Percentiles rank a stretch among this genome's conserved stretches.
Conservation (phyloP, 2,888 invertebrate species). For the Pseudeuparius sepicola region DNA sequence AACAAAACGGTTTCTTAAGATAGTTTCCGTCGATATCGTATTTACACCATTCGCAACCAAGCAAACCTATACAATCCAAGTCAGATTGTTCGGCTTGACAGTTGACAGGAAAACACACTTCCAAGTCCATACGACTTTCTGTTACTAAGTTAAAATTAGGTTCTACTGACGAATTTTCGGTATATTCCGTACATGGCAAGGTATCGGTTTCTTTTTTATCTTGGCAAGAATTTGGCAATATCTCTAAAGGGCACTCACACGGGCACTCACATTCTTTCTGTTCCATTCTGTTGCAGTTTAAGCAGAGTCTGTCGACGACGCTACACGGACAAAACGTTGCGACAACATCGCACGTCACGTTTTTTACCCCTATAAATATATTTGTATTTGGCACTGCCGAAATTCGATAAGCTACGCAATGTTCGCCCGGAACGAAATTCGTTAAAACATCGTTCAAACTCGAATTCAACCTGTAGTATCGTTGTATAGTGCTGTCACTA, state of each 20-base stretch:
- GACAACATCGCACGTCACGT: slow-evolving; percentile 72
- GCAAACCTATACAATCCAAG: slow-evolving; percentile 55
- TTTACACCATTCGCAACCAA: slow-evolving; percentile 90
- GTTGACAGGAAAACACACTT: slow-evolving; percentile 56
- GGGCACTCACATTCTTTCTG: slow-evolving; percentile 93
- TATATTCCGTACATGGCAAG: slow-evolving; percentile 31
- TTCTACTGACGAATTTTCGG: slow-evolving; percentile 23
- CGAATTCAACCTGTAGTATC: slow-evolving; percentile 73
- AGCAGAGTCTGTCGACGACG: slow-evolving; percentile 75
- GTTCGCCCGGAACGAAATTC: slow-evolving; percentile 79
- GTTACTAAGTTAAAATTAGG: slow-evolving; percentile 23
- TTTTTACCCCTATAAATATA: slow-evolving; percentile 77
- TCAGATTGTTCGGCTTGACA: slow-evolving; percentile 58
- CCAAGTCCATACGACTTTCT: slow-evolving; percentile 30
- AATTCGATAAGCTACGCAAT: slow-evolving; percentile 79
- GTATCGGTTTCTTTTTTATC: slow-evolving; percentile 28
- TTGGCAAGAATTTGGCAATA: slow-evolving; percentile 31
- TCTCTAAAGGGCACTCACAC: slow-evolving; percentile 65
- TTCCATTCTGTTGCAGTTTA: slow-evolving; percentile 90
- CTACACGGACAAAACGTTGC: slow-evolving; percentile 88
- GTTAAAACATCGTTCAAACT: slow-evolving; percentile 65
- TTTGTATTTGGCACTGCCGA: slow-evolving; percentile 77
- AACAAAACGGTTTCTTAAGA: slow-evolving; percentile 66
- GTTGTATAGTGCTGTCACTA: slow-evolving; percentile 75
- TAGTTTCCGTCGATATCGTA: slow-evolving; percentile 65